Evolutionary conservation across 2,888 invertebrate genomes (phyloP).

Genomic region (Dione vanillae): DNA sequence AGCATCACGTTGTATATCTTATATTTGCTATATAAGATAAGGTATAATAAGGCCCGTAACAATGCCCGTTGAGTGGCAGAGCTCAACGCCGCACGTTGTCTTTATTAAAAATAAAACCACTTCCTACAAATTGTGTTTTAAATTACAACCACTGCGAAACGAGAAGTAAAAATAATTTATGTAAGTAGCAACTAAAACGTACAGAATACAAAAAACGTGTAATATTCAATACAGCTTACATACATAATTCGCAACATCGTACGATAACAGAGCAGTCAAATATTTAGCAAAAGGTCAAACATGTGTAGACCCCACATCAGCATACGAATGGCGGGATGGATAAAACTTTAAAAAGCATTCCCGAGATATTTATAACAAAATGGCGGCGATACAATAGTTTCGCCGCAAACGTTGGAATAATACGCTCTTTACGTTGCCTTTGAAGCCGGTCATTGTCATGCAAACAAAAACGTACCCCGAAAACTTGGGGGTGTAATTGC

Average conservation of each 20-base stretch:
- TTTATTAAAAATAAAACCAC: no score
- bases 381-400: conserved; percentile 30
- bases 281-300: conserved; percentile 37
- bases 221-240: background rate
- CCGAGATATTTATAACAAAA: conserved; percentile 31
- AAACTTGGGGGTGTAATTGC: conserved; percentile 44
- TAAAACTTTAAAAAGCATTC: conserved; percentile 26
- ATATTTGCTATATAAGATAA: no score
- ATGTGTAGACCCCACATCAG: conserved; percentile 38
- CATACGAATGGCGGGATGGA: conserved; percentile 38
- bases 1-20: no score
- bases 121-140: no score
- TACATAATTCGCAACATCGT: conserved; percentile 20
- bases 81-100: no score
- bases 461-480: conserved; percentile 40
- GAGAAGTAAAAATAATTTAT: no score
- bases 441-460: conserved; percentile 41
- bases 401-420: conserved; percentile 60
- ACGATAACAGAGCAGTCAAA: conserved; percentile 33
- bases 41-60: no score
- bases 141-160: no score
- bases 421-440: conserved; percentile 25
- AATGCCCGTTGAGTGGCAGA: no score
- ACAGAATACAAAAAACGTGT: background rate
- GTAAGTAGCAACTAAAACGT: background rate